Base-by-base conservation (phyloP, 2,888 invertebrate genomes). In the Cryptus viduatorius region DNA sequence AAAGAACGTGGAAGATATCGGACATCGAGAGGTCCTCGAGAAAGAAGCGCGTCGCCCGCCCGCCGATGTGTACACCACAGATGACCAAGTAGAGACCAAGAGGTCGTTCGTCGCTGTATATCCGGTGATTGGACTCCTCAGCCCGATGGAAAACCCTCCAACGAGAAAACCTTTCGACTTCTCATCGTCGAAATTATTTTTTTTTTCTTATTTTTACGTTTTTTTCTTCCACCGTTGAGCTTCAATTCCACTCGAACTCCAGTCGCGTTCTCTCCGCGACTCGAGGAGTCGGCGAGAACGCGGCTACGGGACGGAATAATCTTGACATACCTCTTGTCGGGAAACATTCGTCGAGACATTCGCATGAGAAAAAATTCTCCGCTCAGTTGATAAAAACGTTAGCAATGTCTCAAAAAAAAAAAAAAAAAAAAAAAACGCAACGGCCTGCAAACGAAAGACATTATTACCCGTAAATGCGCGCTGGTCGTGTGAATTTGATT, bases 21-120 rank as follows among this genome's bases (percentile, higher is more conserved):
- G 79, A 79, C 79, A 79, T 84, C 56, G 81, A 84, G 81, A 69
- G 84, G 75, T 79, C 16, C 82, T 82, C 73, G 79, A 46, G 79
- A 73, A 67, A 29, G 56, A 19, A 48, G 48, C 69, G 73, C 77
- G 68, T 56, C 64, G 59, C 24, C 24, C 24, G 24, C 24, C 24
- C 24, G 24, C 24, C 24, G 24, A 24, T 24, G 83, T 77, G 72
- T 77, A 50, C 56, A 48, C 50, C 75, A 10, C 48, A 37, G 79
- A 71, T 79, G 59, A 71, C 72, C 76, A 37, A 83, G 72, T 67
- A 80, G 76, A 64, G 59, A 59, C 65, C 50, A 5, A 14, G 48
- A 53, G 59, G n/a, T 65, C 56, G 68, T 56, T 75, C 48, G 61
- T 24, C 48, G 37, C 48, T 14, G 75, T 71, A 79, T 44, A 79